Evolutionary conservation across 2,113 vertebrate genomes (phyloP).

Genomic region (Rhodinocichla rosea): DNA sequence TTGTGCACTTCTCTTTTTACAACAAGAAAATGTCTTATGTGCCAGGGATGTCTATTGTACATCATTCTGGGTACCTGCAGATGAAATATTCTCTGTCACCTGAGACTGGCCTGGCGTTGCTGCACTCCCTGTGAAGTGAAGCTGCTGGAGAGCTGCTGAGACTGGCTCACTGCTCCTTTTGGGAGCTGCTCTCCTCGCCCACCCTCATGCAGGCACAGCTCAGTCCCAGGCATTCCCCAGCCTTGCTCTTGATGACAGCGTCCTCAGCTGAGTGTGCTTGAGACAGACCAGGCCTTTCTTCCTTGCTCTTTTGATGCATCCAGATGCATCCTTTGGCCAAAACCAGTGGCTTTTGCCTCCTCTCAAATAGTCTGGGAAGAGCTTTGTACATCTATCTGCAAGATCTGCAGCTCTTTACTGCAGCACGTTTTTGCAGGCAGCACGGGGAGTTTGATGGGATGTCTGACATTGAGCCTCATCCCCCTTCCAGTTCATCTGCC

Average conservation of each 20-base stretch:
- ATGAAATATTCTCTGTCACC: neutral
- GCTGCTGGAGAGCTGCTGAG: neutral
- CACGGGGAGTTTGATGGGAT: neutral
- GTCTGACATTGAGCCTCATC: neutral
- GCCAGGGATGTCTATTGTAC: neutral
- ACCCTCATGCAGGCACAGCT: neutral
- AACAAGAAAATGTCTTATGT: neutral
- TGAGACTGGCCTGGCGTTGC: neutral
- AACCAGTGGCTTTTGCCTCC: neutral
- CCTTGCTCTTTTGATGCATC: neutral
- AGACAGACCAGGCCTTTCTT: neutral
- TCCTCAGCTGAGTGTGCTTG: neutral
- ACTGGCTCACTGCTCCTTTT: rapidly evolving
- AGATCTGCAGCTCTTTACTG: neutral
- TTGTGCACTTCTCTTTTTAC: neutral
- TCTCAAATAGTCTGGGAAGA: neutral
- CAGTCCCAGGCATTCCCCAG: neutral
- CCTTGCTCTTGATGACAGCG: neutral
- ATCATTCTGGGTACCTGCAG: neutral
- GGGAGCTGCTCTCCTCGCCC: neutral
- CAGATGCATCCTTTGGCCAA: neutral
- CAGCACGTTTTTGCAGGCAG: neutral
- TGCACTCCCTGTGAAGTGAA: neutral
- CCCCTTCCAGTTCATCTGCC: neutral
- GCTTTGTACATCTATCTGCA: neutral